A percentile compares a stretch with the other conserved stretches of the same genome.
Evolutionary conservation across 2,888 invertebrate species (phyloP).

Genomic region (Plutella xylostella): DNA sequence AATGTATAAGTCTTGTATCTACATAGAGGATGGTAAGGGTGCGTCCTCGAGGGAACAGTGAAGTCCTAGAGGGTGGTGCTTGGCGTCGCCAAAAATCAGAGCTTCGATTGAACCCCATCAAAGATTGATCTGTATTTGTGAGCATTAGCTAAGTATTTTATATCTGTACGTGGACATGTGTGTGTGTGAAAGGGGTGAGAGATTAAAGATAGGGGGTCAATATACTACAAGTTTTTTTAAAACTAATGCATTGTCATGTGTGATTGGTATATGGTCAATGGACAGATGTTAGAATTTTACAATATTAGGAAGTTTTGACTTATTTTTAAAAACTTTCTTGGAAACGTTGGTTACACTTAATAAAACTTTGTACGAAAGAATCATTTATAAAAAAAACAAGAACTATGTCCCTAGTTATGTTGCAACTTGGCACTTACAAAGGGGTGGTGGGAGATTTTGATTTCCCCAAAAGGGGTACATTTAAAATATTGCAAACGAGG

Average conservation of each 20-base stretch:
- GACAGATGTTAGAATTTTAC: too few species aligned
- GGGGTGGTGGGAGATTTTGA: conserved; percentile 17
- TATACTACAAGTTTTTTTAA: too few species aligned
- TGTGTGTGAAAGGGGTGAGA: conserved; percentile 19
- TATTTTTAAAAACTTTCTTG: too few species aligned
- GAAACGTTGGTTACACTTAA: too few species aligned
- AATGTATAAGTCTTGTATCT: conserved; percentile 39
- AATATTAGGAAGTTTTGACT: too few species aligned
- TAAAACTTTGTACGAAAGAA: too few species aligned
- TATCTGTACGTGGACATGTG: conserved; percentile 18
- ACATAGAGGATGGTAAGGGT: conserved; percentile 31
- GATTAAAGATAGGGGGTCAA: conserved; percentile 16
- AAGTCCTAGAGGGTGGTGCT: conserved; percentile 45
- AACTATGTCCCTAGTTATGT: too few species aligned
- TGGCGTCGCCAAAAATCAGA: conserved; percentile 39
- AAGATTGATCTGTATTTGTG: conserved; percentile 18
- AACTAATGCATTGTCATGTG: too few species aligned
- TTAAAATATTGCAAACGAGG: conserved; percentile 60
- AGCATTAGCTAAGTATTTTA: conserved; percentile 11
- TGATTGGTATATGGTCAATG: too few species aligned
- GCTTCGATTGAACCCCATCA: conserved; percentile 27
- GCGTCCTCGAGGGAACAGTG: conserved; percentile 39
- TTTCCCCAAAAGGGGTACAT: conserved; percentile 39
- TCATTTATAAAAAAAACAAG: too few species aligned
- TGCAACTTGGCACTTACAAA: conserved; percentile 3